These are phyloP conservation scores for Argopecten irradians DNA, from an alignment of 1,140 invertebrate genomes.

Conservation along the genomic window DNA sequence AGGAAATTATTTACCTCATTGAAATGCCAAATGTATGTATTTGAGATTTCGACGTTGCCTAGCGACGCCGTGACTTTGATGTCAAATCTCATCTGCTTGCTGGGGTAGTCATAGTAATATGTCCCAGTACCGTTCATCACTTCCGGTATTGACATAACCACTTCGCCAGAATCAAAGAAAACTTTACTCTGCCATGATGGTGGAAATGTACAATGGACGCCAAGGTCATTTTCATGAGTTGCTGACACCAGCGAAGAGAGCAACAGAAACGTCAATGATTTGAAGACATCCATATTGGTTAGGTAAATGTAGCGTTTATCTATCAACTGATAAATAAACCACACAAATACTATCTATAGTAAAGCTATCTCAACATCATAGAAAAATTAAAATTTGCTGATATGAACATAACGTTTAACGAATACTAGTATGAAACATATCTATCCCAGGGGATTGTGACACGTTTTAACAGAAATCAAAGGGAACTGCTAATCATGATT, in stretches of 20 bases:
- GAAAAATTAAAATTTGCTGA: too few species aligned
- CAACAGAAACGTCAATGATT: background rate
- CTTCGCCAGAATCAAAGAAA: background rate
- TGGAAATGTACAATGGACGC: background rate
- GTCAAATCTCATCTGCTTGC: background rate
- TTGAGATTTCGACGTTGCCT: background rate
- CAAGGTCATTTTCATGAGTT: background rate
- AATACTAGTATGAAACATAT: too few species aligned
- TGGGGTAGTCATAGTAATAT: background rate
- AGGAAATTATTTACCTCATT: slow-evolving; percentile 9
- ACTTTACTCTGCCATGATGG: background rate
- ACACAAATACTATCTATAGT: too few species aligned
- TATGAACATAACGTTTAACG: too few species aligned
- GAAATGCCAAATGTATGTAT: background rate
- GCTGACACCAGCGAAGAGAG: background rate
- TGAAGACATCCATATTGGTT: background rate
- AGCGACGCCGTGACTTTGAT: background rate
- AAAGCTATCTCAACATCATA: too few species aligned
- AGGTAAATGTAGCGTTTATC: too few species aligned
- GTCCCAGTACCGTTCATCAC: background rate
- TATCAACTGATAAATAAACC: too few species aligned
- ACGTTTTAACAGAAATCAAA: too few species aligned
- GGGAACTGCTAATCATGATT: too few species aligned
- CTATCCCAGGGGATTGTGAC: too few species aligned
- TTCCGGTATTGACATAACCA: background rate